Evolutionary conservation across 2,888 invertebrate genomes (phyloP).

Genomic region (Crocallis elinguaria): DNA sequence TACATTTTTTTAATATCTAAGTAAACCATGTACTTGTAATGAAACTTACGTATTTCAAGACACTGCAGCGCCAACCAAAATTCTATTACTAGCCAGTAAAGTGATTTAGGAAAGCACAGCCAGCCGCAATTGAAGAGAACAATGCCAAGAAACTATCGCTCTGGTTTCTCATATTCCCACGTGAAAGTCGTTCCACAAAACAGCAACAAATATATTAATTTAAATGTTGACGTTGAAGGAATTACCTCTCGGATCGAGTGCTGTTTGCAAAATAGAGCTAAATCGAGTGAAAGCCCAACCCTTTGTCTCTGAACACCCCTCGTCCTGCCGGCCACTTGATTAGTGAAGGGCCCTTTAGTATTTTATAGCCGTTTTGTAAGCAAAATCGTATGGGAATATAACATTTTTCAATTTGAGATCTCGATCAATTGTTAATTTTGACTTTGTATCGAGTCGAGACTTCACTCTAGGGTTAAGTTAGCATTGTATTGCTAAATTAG

Average conservation of each 20-base stretch:
- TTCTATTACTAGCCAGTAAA: too few relatives aligned
- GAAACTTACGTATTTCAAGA: too few relatives aligned
- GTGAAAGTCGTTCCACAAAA: constrained; percentile 37
- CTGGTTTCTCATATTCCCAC: constrained; percentile 54
- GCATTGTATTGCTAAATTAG: constrained; percentile 14
- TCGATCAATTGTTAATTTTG: constrained; percentile 33
- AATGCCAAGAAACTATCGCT: constrained; percentile 3
- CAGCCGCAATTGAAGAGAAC: background rate
- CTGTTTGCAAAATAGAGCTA: constrained; percentile 80
- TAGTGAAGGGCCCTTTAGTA: constrained; percentile 53
- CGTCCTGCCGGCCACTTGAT: constrained; percentile 52
- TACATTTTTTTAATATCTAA: too few relatives aligned
- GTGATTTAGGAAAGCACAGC: too few relatives aligned
- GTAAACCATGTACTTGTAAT: too few relatives aligned
- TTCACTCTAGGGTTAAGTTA: constrained; percentile 13
- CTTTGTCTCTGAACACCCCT: constrained; percentile 65
- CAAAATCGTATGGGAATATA: constrained; percentile 30
- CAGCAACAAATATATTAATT: constrained; percentile 61
- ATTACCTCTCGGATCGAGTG: constrained; percentile 59
- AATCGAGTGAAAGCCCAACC: constrained; percentile 65
- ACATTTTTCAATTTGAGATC: constrained; percentile 14
- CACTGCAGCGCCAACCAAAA: background rate
- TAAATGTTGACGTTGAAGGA: constrained; percentile 56
- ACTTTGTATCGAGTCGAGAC: constrained; percentile 39
- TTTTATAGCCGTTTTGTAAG: constrained; percentile 36